Evolutionary conservation across 37 sponge, comb jelly and placozoan species (phyloP).

Genomic region (Axinella damicornis): DNA sequence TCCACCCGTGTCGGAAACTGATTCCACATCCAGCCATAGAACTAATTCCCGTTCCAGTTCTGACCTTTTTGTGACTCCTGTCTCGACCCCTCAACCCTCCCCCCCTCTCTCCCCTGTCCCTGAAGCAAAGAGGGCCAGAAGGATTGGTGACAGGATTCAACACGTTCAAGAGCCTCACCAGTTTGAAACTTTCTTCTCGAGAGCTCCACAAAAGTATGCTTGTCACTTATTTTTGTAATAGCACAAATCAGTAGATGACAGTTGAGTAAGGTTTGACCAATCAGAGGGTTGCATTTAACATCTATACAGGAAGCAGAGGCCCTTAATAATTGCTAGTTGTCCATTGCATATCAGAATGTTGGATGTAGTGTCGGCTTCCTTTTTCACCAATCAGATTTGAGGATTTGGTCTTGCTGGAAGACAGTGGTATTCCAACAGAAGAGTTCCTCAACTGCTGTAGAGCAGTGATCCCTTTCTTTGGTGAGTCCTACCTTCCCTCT

Average conservation of each 20-base stretch:
- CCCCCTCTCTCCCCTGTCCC: conserved; percentile 50
- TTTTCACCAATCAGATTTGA: conserved; percentile 39
- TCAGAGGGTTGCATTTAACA: no score
- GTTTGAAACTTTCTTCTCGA: conserved; percentile 68
- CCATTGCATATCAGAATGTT: no score
- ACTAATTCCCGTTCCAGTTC: conserved; percentile 26
- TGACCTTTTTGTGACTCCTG: conserved; percentile 44
- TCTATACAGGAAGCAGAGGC: no score
- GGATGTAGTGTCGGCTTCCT: not conserved
- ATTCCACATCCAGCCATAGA: conserved; percentile 12
- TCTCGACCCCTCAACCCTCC: not conserved
- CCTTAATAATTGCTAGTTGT: not conserved
- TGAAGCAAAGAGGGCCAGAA: not conserved
- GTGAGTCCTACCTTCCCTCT: conserved; percentile 15
- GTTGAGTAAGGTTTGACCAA: no score
- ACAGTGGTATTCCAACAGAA: conserved; percentile 61
- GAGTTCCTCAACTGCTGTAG: conserved; percentile 65
- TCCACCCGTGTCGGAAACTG: not conserved
- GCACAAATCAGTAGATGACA: no score
- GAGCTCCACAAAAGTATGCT: conserved; percentile 32
- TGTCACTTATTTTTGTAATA: no score
- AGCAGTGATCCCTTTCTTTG: conserved; percentile 78
- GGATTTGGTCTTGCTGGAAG: conserved; percentile 43
- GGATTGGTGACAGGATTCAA: conserved; percentile 4
- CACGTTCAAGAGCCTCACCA: not conserved